A percentile compares a stretch with the other conserved stretches of the same genome.
Conservation (phyloP, 2,113 vertebrate species). For the Serinus canaria region DNA sequence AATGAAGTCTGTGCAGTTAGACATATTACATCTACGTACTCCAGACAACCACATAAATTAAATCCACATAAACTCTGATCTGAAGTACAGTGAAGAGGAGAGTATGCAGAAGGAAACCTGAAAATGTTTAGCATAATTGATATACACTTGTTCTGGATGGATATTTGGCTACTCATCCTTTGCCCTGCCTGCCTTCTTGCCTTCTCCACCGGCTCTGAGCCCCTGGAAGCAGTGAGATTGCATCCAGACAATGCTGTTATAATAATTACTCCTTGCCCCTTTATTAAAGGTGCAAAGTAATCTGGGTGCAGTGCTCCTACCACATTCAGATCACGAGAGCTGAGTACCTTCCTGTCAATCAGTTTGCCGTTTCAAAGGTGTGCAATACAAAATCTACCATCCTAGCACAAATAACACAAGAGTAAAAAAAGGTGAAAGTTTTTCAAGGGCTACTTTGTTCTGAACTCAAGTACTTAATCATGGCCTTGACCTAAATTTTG, state of each 20-base stretch:
- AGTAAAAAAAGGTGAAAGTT: not conserved
- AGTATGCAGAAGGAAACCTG: not conserved
- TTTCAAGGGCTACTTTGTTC: not conserved
- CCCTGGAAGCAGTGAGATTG: not conserved
- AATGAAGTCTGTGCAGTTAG: not conserved
- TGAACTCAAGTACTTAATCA: not conserved
- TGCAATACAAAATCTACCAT: not conserved
- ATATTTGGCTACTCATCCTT: not conserved
- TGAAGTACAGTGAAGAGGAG: not conserved
- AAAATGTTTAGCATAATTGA: not conserved
- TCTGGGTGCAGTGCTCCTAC: not conserved
- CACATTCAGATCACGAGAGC: not conserved
- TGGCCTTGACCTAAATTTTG: constrained; percentile 4
- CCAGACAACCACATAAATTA: not conserved
- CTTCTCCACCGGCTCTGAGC: not conserved
- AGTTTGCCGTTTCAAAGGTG: not conserved
- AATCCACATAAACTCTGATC: not conserved
- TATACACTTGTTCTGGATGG: not conserved
- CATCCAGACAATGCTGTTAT: not conserved
- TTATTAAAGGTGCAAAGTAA: not conserved
- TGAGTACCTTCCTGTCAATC: not conserved
- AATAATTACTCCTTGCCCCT: not conserved
- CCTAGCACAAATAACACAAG: not conserved
- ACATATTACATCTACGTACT: not conserved
- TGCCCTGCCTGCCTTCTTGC: not conserved